Evolutionary conservation across 2,888 invertebrate genomes (phyloP).

Genomic region (Hemaris fuciformis): DNA sequence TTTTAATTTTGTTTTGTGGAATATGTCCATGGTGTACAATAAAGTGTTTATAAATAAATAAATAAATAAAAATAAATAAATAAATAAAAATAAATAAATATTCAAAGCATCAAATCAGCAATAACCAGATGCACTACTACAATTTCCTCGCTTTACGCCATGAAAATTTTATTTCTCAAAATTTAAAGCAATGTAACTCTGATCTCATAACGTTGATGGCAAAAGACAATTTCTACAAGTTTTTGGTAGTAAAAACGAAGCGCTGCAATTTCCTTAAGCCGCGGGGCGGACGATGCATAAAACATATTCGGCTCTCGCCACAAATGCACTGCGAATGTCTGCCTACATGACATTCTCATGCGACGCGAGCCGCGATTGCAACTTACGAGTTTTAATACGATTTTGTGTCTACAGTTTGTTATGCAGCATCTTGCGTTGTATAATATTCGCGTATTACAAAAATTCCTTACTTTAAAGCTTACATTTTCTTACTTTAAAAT

Average conservation of each 20-base stretch:
- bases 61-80: no score
- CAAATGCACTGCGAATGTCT: conserved; percentile 40
- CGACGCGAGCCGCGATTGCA: conserved; percentile 16
- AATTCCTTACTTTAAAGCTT: no score
- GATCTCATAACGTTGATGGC: not conserved
- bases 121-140: no score
- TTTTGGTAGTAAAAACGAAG: conserved; percentile 27
- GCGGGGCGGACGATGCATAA: conserved; percentile 42
- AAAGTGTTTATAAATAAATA: no score
- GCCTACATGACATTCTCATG: conserved; percentile 49
- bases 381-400: conserved; percentile 25
- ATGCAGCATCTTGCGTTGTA: not conserved
- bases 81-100: no score
- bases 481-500: no score
- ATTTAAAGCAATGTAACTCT: not conserved
- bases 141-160: no score
- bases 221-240: not conserved
- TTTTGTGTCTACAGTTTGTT: not conserved
- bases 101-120: no score
- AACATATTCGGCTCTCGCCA: conserved; percentile 47
- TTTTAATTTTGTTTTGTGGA: no score
- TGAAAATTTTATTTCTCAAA: not conserved
- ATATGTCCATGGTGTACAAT: no score
- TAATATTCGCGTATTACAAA: not conserved
- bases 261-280: conserved; percentile 45